Conservation (phyloP, 2,113 vertebrate species). For the Haliaeetus leucogaster region DNA sequence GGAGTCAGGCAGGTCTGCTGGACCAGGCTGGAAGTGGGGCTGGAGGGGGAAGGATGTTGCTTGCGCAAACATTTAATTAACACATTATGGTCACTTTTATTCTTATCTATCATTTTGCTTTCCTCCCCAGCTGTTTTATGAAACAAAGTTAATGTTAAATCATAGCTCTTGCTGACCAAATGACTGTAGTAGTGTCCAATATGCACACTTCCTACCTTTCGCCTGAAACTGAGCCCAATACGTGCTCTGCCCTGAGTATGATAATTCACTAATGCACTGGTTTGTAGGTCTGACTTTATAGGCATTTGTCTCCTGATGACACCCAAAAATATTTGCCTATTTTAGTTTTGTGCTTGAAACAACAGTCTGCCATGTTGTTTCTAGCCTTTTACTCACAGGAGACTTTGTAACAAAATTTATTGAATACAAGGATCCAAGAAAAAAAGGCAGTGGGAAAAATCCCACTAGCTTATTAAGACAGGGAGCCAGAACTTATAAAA, state of each 20-base stretch:
- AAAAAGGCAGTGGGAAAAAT: neutral
- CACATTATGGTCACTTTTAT: accelerated
- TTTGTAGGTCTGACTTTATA: neutral
- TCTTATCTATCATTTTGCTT: neutral
- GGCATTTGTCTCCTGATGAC: neutral
- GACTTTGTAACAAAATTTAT: neutral
- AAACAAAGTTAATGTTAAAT: neutral
- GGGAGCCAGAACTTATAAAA: neutral
- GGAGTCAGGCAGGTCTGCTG: neutral
- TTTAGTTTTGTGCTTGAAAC: neutral
- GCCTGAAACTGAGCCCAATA: neutral
- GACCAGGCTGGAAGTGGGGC: neutral
- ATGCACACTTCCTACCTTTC: neutral
- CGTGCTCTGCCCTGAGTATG: neutral
- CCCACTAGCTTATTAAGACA: neutral
- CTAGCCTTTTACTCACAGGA: neutral
- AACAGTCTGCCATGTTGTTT: neutral
- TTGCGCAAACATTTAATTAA: neutral
- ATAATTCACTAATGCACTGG: neutral
- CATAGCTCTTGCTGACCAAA: neutral
- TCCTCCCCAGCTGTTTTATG: neutral
- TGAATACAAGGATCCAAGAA: neutral
- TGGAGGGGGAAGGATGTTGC: neutral
- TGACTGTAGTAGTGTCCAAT: neutral
- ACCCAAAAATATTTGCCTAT: neutral